Conservation (phyloP, 2,113 vertebrate genomes). For the Coracopsis vasa region DNA sequence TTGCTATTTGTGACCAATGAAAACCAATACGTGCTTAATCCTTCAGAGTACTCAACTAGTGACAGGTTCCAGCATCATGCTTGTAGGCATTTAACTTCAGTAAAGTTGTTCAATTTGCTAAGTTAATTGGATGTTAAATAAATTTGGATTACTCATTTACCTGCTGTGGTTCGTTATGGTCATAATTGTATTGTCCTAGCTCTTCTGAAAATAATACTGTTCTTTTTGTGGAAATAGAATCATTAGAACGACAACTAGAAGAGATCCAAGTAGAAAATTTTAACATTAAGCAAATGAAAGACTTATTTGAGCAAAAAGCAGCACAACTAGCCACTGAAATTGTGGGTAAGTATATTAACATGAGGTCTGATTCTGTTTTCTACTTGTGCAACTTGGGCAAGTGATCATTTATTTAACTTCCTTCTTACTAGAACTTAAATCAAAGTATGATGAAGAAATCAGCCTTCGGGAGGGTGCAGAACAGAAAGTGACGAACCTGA, state of each 20-base stretch:
- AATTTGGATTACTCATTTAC: not conserved
- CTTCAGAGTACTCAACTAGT: not conserved
- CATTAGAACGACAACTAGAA: slow-evolving; percentile 88
- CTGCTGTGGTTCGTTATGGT: not conserved
- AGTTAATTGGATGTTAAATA: not conserved
- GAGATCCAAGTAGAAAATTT: slow-evolving; percentile 94
- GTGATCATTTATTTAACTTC: not conserved
- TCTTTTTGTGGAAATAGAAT: slow-evolving; percentile 76
- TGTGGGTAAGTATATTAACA: slow-evolving; percentile 82
- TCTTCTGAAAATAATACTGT: slow-evolving; percentile 28
- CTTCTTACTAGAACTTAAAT: slow-evolving; percentile 86
- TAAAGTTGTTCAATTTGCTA: not conserved
- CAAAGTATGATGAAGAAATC: slow-evolving; percentile 93
- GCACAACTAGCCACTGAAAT: slow-evolving; percentile 96
- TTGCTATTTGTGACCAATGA: not conserved
- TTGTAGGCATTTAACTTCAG: not conserved
- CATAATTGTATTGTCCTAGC: not conserved
- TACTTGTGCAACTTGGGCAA: not conserved
- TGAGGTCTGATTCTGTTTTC: not conserved
- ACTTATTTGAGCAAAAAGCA: slow-evolving; percentile 98
- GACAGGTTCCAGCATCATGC: not conserved
- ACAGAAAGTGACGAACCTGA: slow-evolving; percentile 79
- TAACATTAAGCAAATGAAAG: slow-evolving; percentile 99
- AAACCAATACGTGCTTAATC: not conserved
- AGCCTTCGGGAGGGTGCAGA: slow-evolving; percentile 86